phyloP scores from a whole-genome alignment of 2,888 invertebrate species.

The Entomobrya multifasciata region DNA sequence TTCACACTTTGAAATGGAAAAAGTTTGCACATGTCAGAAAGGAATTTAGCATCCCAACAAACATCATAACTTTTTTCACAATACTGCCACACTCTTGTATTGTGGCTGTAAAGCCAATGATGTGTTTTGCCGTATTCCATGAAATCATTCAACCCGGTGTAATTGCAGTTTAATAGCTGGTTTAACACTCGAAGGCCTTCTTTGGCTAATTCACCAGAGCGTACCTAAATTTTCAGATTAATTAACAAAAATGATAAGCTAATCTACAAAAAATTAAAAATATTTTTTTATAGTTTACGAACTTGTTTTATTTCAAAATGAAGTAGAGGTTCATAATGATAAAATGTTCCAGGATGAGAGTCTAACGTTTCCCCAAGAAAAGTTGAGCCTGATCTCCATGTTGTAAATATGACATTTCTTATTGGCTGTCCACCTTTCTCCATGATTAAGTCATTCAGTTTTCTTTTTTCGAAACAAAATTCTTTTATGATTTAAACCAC shows the following conservation, averaged over 20 bases:
- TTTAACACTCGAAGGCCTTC: conserved; percentile 87
- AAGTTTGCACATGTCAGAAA: conserved; percentile 89
- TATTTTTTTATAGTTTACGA: conserved; percentile 21
- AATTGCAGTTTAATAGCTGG: conserved; percentile 89
- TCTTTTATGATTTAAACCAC: background rate
- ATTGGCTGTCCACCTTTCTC: conserved; percentile 88
- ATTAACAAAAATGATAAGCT: too few species aligned
- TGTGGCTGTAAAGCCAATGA: conserved; percentile 91
- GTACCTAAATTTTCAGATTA: conserved; percentile 83
- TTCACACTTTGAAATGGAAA: conserved; percentile 96
- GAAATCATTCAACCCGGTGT: conserved; percentile 88
- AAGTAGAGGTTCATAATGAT: conserved; percentile 94
- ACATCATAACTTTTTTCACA: conserved; percentile 86
- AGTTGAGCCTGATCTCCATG: conserved; percentile 95
- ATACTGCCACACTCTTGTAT: conserved; percentile 90
- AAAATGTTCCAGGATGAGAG: conserved; percentile 92
- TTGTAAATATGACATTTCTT: conserved; percentile 90
- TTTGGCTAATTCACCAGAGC: conserved; percentile 87
- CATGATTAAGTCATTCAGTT: conserved; percentile 86
- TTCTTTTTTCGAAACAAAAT: too few species aligned
- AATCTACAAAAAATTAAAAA: background rate
- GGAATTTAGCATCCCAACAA: conserved; percentile 87
- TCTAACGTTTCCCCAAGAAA: conserved; percentile 93
- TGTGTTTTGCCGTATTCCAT: conserved; percentile 89
- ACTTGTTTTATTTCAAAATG: conserved; percentile 90